Percentiles rank a stretch among this genome's conserved stretches.
Conservation (phyloP, 2,888 invertebrate genomes). For the Mythimna ferrago region DNA sequence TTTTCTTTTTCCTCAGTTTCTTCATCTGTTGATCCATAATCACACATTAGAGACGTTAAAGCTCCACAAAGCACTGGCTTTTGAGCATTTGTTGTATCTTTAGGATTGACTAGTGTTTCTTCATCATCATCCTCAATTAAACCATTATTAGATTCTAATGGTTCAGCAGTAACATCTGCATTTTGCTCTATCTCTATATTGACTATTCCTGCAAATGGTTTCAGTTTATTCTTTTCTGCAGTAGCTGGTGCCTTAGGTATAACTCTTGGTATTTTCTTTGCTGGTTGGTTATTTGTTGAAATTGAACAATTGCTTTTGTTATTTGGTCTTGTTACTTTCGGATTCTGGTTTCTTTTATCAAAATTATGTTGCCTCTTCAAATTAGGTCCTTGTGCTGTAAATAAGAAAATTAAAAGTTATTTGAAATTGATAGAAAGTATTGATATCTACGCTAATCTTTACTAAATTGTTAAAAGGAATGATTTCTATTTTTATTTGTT, state of each 20-base stretch:
- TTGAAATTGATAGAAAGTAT: neutral
- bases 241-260: constrained; percentile 63
- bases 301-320: constrained; percentile 38
- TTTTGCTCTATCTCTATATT: constrained; percentile 73
- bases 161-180: constrained; percentile 58
- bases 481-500: no score
- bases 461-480: no score
- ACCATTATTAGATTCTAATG: constrained; percentile 61
- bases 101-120: constrained; percentile 20
- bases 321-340: constrained; percentile 33
- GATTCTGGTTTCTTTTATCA: constrained; percentile 56
- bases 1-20: constrained; percentile 50
- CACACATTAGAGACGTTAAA: constrained; percentile 89
- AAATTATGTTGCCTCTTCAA: constrained; percentile 61
- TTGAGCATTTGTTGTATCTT: constrained; percentile 26
- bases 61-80: constrained; percentile 87
- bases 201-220: constrained; percentile 88
- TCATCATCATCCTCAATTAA: constrained; percentile 84
- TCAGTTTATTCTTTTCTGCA: constrained; percentile 77
- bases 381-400: constrained; percentile 50
- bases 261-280: constrained; percentile 65
- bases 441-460: no score
- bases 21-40: constrained; percentile 90
- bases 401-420: constrained; percentile 15
- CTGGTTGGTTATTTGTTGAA: constrained; percentile 36